Evolutionary conservation across 2,113 vertebrate species (phyloP), one percentile per base, ranked within the genome.

Genomic region (Petrocephalus microphthalmus): DNA sequence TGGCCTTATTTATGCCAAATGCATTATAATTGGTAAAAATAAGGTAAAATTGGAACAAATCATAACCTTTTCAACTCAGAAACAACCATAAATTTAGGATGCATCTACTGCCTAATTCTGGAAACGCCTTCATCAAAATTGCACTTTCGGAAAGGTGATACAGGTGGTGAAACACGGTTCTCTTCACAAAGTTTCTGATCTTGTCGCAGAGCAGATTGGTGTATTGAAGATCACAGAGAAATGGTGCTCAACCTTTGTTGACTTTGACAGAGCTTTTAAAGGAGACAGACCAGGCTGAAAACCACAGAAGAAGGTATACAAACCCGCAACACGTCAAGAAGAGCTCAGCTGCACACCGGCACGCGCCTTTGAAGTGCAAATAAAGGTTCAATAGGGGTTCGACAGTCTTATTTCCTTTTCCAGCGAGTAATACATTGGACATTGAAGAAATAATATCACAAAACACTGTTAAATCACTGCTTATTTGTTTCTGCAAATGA

Each of bases 161-260:
- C 42, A n/a, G 45, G 81, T n/a, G 81, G 81, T 47, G 20, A 47
- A 49, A 37, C 42, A 47, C 10, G 42, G 33, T 19, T 42, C 71
- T 19, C 71, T 19, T 78, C 33, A 5, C 71, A 42, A 78, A 53
- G 51, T n/a, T 54, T 33, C 84, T 54, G 47, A 19, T 53, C 25
- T 19, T 51, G 47, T 7, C 29, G 49, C 51, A 33, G 83, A 85
- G 84, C 51, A 49, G 47, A 52, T 53, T 51, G 47, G n/a, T 25
- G 7, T 33, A 33, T 85, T 25, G 47, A 29, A 49, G 84, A 85
- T 85, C 49, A 85, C 51, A 53, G 84, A 29, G 51, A 54, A 85
- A 7, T 85, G 84, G 51, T 7, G 29, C 84, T 33, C 84, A 29
- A 85, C 84, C 84, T 85, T 53, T 85, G 84, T 52, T 85, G 84